Percentiles rank a stretch among this genome's conserved stretches.
These are phyloP conservation scores for Andrena dorsata DNA, from an alignment of 2,888 invertebrate genomes.

Conservation along the genomic window DNA sequence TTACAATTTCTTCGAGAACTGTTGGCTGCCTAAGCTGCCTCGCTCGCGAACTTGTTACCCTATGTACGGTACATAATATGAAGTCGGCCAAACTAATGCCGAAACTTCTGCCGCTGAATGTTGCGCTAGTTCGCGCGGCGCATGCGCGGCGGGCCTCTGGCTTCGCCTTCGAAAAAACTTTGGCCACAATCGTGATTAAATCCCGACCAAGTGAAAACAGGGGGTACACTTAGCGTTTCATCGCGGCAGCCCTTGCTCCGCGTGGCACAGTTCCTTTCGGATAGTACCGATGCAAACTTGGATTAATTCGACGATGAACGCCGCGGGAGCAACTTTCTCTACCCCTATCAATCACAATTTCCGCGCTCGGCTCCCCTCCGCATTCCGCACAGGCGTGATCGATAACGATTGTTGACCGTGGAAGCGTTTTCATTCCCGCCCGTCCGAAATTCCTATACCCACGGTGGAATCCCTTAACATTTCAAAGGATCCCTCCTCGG, in stretches of 20 bases:
- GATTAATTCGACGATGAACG: no score
- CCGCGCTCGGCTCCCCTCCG: not conserved
- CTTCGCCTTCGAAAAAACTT: slow-evolving; percentile 35
- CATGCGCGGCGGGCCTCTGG: slow-evolving; percentile 15
- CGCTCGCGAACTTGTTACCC: slow-evolving; percentile 66
- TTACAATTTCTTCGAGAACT: slow-evolving; percentile 58
- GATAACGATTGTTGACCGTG: not conserved
- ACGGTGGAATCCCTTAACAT: not conserved
- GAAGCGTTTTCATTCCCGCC: not conserved
- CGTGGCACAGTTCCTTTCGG: no score
- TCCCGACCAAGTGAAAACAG: not conserved
- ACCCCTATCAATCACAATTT: no score
- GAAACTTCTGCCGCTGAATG: slow-evolving; percentile 55
- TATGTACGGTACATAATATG: slow-evolving; percentile 57
- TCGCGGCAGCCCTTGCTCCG: no score
- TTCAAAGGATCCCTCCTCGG: not conserved
- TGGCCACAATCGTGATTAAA: slow-evolving; percentile 25
- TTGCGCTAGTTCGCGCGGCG: slow-evolving; percentile 30
- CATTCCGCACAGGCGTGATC: not conserved
- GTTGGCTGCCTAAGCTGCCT: slow-evolving; percentile 57
- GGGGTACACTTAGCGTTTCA: not conserved
- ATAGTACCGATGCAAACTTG: no score
- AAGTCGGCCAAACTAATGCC: slow-evolving; percentile 55
- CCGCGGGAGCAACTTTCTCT: no score
- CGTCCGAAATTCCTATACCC: not conserved